Evolutionary conservation across 2,888 invertebrate genomes (phyloP), one percentile per base, ranked within the genome.

Genomic region (Phalera bucephala): DNA sequence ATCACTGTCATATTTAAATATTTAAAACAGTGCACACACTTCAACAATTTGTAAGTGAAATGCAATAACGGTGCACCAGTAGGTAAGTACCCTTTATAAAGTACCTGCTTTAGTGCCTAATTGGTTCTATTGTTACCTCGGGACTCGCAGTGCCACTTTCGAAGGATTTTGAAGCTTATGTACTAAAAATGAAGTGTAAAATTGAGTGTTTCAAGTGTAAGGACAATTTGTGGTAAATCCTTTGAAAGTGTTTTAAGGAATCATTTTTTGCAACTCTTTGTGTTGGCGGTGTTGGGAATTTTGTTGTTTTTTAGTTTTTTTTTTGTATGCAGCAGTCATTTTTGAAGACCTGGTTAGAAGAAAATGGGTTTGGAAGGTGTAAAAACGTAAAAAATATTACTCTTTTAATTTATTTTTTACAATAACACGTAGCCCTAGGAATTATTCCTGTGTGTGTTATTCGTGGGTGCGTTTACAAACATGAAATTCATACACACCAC

Each of bases 81-180:
- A n/a, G n/a, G n/a, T n/a, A 28, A 15, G 8, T 9, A 17, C 19
- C 8, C 11, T 11, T 29, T 29, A 19, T 10, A 7, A 40, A 48
- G 57, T 67, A 66, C 66, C 66, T 67, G 66, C 46, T 41, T 33
- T 40, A 39, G 46, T 34, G 40, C 44, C 27, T 51, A 56, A 46
- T 56, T 44, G 40, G 31, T 50, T 28, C 37, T 34, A 56, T 53
- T 59, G 52, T 51, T 54, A 30, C 30, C 23, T 2, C 11, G 12
- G 12, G 11, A 12, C 12, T 12, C 2, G 0, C 11, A 5, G 7
- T 25, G 4, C 7, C 6, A 1, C 7, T 11, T 25, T 6, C 1
- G 7, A 25, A 12, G 12, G 12, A 25, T 2, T 9, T 28, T 28
- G 28, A 15, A 28, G 5, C 28, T 15, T 28, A 14, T 9, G 4